Evolutionary conservation across 2,888 invertebrate species (phyloP), one percentile per base, ranked within the genome.

Genomic region (Idaea dimidiata): DNA sequence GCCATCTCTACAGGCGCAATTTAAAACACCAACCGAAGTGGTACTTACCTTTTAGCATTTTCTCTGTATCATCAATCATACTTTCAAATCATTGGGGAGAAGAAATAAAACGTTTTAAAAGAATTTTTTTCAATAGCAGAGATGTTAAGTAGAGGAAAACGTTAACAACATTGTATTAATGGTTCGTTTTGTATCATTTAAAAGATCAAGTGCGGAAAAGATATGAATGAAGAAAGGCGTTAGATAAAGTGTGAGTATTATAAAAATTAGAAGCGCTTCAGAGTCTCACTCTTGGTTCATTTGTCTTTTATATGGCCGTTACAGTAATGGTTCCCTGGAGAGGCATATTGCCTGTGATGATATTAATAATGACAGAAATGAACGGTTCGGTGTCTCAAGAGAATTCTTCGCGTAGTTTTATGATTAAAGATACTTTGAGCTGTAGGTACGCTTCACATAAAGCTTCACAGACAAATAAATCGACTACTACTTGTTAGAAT

Each of bases 221-320:
- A 71, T 72, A 71, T 72, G 67, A 63, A 62, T 66, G 68, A 69
- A 66, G 64, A 67, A 65, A 71, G 71, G 66, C 68, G 71, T 72
- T 71, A 72, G 72, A 75, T 77, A 74, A 77, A 77, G 74, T 68
- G 63, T 43, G 43, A 43, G 8, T 79, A 77, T 78, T 79, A 79
- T 73, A 72, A 76, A 77, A 79, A 81, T 78, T 76, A 75, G 71
- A 77, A 76, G 70, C 74, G 69, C 77, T 79, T 76, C 78, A 72
- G 72, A 77, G 77, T 78, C 77, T 71, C 77, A 73, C 78, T 81
- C 78, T 79, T 80, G 75, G 69, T 77, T 82, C 83, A 84, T 83
- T 83, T 83, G 82, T 83, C 82, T 84, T 82, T 83, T 80, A 81
- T 83, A 83, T 79, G 77, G 79, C 76, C 82, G 76, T 84, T 82